Conservation (phyloP, 2,113 vertebrate genomes). For the Craseonycteris thonglongyai region DNA sequence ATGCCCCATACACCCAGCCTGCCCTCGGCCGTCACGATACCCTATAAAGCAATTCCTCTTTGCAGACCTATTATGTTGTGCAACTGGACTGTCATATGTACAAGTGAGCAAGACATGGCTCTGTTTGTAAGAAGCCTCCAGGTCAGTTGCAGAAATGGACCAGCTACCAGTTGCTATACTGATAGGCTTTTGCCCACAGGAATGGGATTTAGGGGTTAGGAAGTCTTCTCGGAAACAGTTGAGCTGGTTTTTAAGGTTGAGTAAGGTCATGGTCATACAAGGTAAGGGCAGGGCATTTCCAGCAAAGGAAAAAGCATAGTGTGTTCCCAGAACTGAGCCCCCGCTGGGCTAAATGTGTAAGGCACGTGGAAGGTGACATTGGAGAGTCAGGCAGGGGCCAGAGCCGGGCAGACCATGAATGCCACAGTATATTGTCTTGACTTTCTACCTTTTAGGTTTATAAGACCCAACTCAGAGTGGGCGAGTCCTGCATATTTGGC, state of each 20-base stretch:
- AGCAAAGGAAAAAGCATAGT: neutral
- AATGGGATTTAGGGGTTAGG: no score
- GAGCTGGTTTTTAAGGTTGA: neutral
- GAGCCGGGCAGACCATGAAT: fast-evolving
- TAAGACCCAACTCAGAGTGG: neutral
- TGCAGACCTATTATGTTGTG: neutral
- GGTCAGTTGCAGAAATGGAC: neutral
- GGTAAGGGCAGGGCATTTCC: neutral
- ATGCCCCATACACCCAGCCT: neutral
- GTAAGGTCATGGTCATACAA: neutral
- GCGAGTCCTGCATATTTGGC: neutral
- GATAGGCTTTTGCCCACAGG: neutral
- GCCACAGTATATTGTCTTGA: neutral
- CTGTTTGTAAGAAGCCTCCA: neutral
- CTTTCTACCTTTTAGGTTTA: neutral
- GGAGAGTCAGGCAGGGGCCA: neutral
- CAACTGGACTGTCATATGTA: neutral
- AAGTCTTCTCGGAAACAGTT: neutral
- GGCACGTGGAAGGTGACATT: neutral
- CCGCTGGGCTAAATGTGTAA: neutral
- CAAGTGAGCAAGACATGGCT: neutral
- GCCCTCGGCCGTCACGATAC: fast-evolving
- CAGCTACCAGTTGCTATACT: fast-evolving
- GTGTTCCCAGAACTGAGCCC: neutral
- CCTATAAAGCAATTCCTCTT: neutral